Evolutionary conservation across 1,140 invertebrate species (phyloP).

Genomic region (Bombus confusus): DNA sequence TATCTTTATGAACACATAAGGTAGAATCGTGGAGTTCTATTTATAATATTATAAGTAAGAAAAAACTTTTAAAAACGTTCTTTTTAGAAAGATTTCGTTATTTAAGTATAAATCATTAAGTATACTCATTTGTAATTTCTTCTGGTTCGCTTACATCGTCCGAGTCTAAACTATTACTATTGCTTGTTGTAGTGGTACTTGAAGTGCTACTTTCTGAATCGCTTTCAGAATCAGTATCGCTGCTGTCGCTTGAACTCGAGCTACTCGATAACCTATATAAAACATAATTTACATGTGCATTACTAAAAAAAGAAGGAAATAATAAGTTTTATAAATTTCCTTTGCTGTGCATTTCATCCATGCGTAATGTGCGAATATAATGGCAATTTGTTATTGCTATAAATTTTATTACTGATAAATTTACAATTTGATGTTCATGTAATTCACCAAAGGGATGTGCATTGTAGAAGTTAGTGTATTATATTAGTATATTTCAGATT

Average conservation of each 20-base stretch:
- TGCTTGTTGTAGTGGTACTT: conserved; percentile 53
- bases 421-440: conserved; percentile 15
- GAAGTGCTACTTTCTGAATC: conserved; percentile 52
- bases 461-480: conserved; percentile 44
- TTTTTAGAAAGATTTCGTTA: not conserved
- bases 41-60: conserved; percentile 18
- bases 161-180: conserved; percentile 63
- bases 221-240: conserved; percentile 62
- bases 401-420: not conserved
- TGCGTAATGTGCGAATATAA: conserved; percentile 37
- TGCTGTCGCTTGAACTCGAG: conserved; percentile 64
- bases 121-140: not conserved
- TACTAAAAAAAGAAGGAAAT: not conserved
- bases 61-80: not conserved
- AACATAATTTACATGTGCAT: conserved; percentile 14
- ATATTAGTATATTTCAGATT: conserved; percentile 12
- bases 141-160: conserved; percentile 56
- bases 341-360: conserved; percentile 34
- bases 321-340: not conserved
- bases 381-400: conserved; percentile 17
- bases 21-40: not conserved
- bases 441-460: conserved; percentile 8
- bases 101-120: not conserved
- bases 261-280: conserved; percentile 59
- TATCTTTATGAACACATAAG: conserved; percentile 18